Evolutionary conservation across 30 jellyfish, hydroid and myxozoan genomes (phyloP).

Genomic region (Aurelia sp.): DNA sequence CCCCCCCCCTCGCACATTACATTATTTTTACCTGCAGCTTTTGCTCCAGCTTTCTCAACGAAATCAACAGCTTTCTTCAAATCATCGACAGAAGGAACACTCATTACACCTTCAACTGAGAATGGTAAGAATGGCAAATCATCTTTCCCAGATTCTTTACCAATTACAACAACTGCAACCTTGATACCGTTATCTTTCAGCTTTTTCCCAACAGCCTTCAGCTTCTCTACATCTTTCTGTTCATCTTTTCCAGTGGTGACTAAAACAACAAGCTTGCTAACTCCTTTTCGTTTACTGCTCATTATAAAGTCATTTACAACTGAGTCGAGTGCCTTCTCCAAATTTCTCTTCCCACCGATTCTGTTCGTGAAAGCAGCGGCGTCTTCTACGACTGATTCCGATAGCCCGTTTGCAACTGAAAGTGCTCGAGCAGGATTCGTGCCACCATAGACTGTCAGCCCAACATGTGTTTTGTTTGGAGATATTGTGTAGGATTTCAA

Average conservation of each 20-base stretch:
- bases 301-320: background rate
- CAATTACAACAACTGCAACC: slow-evolving; percentile 57
- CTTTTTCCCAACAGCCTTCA: slow-evolving; percentile 15
- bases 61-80: slow-evolving; percentile 41
- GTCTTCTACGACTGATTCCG: background rate
- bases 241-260: slow-evolving; percentile 47
- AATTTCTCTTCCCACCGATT: slow-evolving; percentile 64
- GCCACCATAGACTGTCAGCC: slow-evolving; percentile 63
- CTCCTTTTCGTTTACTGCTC: background rate
- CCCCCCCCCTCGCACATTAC: too few species aligned
- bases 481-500: slow-evolving; percentile 37
- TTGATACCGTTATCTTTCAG: background rate
- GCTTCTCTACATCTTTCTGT: background rate
- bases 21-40: slow-evolving; percentile 10
- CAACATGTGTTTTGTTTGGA: slow-evolving; percentile 51
- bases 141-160: background rate
- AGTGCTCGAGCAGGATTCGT: background rate
- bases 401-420: slow-evolving; percentile 21
- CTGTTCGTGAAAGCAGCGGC: background rate
- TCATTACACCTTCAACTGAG: background rate
- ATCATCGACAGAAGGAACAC: background rate
- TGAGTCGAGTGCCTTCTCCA: slow-evolving; percentile 44
- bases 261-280: slow-evolving; percentile 57
- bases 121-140: background rate
- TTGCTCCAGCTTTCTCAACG: slow-evolving; percentile 26